A percentile compares a stretch with the other conserved stretches of the same genome.
These are phyloP conservation scores for Corbicula japonica DNA, from an alignment of 2,888 invertebrate species.

Conservation along the genomic window DNA sequence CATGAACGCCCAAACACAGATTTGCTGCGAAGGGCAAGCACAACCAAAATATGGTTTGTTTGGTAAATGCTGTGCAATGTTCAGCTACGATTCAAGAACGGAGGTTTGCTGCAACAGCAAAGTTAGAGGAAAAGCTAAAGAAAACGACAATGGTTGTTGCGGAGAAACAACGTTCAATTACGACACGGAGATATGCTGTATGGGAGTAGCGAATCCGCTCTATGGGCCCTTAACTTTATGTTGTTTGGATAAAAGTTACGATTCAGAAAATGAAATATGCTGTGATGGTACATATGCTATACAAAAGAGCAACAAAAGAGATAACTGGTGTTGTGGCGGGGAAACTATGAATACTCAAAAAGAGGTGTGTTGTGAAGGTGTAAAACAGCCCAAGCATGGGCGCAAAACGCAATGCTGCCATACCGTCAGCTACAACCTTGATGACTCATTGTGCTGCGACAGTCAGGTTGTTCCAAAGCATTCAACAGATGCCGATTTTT, in stretches of 20 bases:
- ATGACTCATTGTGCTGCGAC: conserved; percentile 37
- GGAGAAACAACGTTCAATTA: conserved; percentile 47
- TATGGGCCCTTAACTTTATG: conserved; percentile 31
- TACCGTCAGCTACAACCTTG: conserved; percentile 30
- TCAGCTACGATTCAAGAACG: conserved; percentile 31
- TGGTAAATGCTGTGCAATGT: conserved; percentile 39
- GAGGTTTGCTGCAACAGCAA: conserved; percentile 31
- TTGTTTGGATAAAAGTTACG: conserved; percentile 36
- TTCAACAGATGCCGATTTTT: conserved; percentile 35
- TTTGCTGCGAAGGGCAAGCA: conserved; percentile 47
- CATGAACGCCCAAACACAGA: conserved; percentile 24
- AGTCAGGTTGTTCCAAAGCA: conserved; percentile 30
- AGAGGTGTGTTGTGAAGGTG: conserved; percentile 50
- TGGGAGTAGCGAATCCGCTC: conserved; percentile 14
- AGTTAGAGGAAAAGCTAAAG: conserved; percentile 26
- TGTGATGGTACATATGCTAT: conserved; percentile 23
- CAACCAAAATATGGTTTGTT: conserved; percentile 1
- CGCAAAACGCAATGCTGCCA: conserved; percentile 29
- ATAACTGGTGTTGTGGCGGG: conserved; percentile 52
- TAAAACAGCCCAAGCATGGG: conserved; percentile 38
- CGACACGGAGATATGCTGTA: conserved; percentile 43
- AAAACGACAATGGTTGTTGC: conserved; percentile 44
- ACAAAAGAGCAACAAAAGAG: conserved; percentile 19
- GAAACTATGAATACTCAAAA: conserved; percentile 35
- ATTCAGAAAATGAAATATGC: conserved; percentile 16